These are phyloP conservation scores for Diarsia mendica DNA, from an alignment of 2,888 invertebrate genomes.

Conservation along the genomic window DNA sequence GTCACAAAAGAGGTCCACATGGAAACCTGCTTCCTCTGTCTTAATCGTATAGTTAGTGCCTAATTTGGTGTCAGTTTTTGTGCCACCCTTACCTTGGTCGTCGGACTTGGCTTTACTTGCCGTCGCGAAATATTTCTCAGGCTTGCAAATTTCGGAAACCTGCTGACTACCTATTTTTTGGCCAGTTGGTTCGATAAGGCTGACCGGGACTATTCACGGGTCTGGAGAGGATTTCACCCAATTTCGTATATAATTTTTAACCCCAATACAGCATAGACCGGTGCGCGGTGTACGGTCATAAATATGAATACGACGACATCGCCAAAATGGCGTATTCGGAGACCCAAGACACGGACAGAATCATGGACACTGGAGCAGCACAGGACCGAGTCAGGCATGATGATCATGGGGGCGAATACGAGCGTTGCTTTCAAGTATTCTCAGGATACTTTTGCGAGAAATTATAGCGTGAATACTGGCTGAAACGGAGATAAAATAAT, in stretches of 20 bases:
- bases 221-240: neutral
- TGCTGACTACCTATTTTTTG: neutral
- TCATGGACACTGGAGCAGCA: neutral
- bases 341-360: too few relatives aligned
- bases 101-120: too few relatives aligned
- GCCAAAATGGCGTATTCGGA: neutral
- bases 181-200: too few relatives aligned
- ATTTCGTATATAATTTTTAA: neutral
- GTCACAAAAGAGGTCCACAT: neutral
- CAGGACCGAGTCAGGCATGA: too few relatives aligned
- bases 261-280: neutral
- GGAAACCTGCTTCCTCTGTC: neutral
- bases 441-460: neutral
- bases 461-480: neutral
- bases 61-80: too few relatives aligned
- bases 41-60: too few relatives aligned
- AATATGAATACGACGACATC: neutral
- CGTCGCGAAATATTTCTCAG: too few relatives aligned
- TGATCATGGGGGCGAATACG: neutral
- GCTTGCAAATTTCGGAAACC: neutral
- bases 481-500: conserved; percentile 24
- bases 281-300: too few relatives aligned
- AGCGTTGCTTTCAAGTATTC: neutral
- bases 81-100: too few relatives aligned
- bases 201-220: neutral